phyloP scores from a whole-genome alignment of 2,113 vertebrate genomes.

The Oenanthe oenanthe region DNA sequence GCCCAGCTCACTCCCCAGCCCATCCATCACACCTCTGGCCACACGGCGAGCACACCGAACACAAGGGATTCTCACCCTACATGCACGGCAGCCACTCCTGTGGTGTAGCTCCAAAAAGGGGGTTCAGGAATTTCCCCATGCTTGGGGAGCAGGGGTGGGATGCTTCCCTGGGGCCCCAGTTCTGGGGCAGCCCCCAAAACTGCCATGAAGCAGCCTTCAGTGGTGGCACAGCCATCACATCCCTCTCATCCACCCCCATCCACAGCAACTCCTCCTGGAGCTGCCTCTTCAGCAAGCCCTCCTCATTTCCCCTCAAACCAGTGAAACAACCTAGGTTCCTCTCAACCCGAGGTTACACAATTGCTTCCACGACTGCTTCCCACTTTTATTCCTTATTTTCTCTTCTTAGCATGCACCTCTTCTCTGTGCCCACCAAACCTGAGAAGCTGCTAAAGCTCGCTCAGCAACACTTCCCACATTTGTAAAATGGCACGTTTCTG shows the following conservation, averaged over 20 bases:
- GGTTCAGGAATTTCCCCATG: fast-evolving
- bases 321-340: not conserved
- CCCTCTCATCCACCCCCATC: not conserved
- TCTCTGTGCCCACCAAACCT: not conserved
- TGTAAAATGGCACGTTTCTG: not conserved
- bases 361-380: not conserved
- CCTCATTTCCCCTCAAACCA: not conserved
- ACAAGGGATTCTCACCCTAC: not conserved
- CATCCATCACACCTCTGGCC: not conserved
- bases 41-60: fast-evolving
- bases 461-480: slow-evolving; percentile 9
- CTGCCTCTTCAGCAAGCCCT: not conserved
- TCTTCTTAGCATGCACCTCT: not conserved
- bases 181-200: not conserved
- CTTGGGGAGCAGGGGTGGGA: not conserved
- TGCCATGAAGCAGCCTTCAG: not conserved
- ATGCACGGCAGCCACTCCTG: fast-evolving
- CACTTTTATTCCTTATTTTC: not conserved
- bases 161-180: not conserved
- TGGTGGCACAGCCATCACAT: not conserved
- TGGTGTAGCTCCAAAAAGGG: not conserved
- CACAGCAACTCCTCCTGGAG: not conserved
- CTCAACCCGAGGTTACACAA: not conserved
- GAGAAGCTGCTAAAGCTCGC: not conserved
- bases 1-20: not conserved